Evolutionary conservation across 2,113 vertebrate genomes (phyloP).

Genomic region (Paralichthys olivaceus): DNA sequence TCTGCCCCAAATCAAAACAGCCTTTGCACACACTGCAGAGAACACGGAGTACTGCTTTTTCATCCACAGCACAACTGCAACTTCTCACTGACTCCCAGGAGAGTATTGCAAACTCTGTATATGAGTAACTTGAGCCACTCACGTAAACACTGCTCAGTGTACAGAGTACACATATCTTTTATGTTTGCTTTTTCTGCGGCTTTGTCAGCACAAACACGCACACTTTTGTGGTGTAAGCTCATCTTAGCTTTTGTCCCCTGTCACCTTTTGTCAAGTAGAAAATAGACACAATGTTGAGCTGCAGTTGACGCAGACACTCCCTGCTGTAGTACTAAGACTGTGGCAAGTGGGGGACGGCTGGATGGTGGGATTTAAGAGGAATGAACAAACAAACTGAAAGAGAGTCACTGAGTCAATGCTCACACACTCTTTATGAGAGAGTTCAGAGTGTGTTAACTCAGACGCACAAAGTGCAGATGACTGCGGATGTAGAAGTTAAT

Average conservation of each 20-base stretch:
- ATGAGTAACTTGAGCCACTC: slow-evolving; percentile 40
- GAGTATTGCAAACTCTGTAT: slow-evolving; percentile 42
- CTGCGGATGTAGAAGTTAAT: neutral
- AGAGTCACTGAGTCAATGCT: slow-evolving; percentile 18
- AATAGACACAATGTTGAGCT: slow-evolving; percentile 38
- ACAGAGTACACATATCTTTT: slow-evolving; percentile 34
- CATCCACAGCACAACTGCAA: slow-evolving; percentile 17
- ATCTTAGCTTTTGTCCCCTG: slow-evolving; percentile 16
- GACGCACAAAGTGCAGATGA: neutral
- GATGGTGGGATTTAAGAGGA: slow-evolving; percentile 56
- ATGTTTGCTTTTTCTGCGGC: slow-evolving; percentile 24
- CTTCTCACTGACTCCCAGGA: slow-evolving; percentile 25
- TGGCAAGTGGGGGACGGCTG: slow-evolving; percentile 40
- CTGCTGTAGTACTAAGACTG: slow-evolving; percentile 41
- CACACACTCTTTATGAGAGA: slow-evolving; percentile 42
- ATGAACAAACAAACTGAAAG: slow-evolving; percentile 52
- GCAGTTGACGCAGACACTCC: slow-evolving; percentile 38
- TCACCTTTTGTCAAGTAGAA: slow-evolving; percentile 28
- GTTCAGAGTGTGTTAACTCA: slow-evolving; percentile 8
- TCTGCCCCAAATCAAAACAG: slow-evolving; percentile 8
- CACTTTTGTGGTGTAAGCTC: slow-evolving; percentile 5
- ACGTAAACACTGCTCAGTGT: slow-evolving; percentile 34
- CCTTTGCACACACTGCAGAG: neutral
- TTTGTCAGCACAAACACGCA: slow-evolving; percentile 35
- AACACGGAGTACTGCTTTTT: slow-evolving; percentile 3